These are phyloP conservation scores for Balanococcus diminutus DNA, from an alignment of 2,888 invertebrate species.

Conservation along the genomic window DNA sequence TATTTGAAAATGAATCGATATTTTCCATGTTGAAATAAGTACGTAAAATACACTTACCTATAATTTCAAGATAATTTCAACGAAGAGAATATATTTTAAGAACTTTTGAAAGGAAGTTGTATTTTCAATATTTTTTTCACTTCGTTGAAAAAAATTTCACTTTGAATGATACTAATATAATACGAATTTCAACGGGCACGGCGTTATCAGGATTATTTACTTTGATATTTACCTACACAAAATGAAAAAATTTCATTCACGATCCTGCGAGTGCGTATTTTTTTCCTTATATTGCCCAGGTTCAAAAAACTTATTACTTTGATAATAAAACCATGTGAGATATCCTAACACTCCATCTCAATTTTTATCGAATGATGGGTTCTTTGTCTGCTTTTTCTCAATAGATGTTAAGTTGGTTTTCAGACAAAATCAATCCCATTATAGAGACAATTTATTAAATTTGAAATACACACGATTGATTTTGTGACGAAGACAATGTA, in stretches of 20 bases:
- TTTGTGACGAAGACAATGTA: neutral
- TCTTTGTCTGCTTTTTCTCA: neutral
- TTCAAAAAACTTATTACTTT: neutral
- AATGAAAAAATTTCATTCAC: neutral
- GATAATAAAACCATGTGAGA: neutral
- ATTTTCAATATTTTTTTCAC: neutral
- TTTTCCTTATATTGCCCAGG: neutral
- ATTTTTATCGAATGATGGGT: neutral
- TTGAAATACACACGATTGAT: neutral
- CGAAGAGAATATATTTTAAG: too few relatives aligned
- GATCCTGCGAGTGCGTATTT: too few relatives aligned
- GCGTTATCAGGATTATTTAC: neutral
- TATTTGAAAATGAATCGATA: too few relatives aligned
- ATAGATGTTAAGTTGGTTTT: neutral
- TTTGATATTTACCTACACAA: neutral
- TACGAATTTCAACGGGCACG: neutral
- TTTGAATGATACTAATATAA: neutral
- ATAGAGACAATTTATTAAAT: neutral
- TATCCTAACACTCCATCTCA: neutral
- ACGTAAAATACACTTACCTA: too few relatives aligned
- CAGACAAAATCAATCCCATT: neutral
- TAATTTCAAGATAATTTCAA: too few relatives aligned
- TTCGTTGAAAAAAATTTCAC: neutral
- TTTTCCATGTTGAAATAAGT: too few relatives aligned
- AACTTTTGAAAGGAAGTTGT: too few relatives aligned